phyloP scores from a whole-genome alignment of 1,140 invertebrate species.

The Lasioglossum baleicum region DNA sequence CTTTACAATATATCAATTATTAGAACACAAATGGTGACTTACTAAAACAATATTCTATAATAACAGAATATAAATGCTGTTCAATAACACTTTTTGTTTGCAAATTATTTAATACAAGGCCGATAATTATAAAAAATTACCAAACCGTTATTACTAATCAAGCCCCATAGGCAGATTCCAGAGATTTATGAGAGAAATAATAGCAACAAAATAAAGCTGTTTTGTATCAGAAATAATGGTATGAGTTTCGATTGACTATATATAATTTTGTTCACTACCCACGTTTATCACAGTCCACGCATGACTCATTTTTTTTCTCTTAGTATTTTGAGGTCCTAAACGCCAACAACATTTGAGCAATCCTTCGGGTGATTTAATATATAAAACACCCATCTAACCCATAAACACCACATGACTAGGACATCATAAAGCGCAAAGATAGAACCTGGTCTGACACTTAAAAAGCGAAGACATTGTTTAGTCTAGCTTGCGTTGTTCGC shows the following conservation, averaged over 20 bases:
- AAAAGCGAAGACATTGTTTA: slow-evolving; percentile 59
- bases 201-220: slow-evolving; percentile 51
- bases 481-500: slow-evolving; percentile 73
- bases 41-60: slow-evolving; percentile 50
- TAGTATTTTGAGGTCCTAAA: slow-evolving; percentile 75
- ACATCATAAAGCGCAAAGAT: slow-evolving; percentile 69
- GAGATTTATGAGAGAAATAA: slow-evolving; percentile 36
- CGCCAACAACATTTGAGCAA: slow-evolving; percentile 78
- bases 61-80: slow-evolving; percentile 56
- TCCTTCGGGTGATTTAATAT: slow-evolving; percentile 66
- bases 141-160: slow-evolving; percentile 23
- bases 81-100: slow-evolving; percentile 18
- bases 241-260: slow-evolving; percentile 56
- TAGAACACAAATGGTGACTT: slow-evolving; percentile 61
- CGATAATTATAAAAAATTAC: slow-evolving; percentile 15
- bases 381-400: slow-evolving; percentile 66
- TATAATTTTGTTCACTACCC: slow-evolving; percentile 70
- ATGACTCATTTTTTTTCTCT: slow-evolving; percentile 76
- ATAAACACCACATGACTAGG: slow-evolving; percentile 77
- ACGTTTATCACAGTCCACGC: slow-evolving; percentile 79
- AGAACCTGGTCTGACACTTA: slow-evolving; percentile 53
- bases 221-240: slow-evolving; percentile 52
- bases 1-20: slow-evolving; percentile 49
- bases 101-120: slow-evolving; percentile 17
- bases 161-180: slow-evolving; percentile 59